phyloP scores from a whole-genome alignment of 2,113 vertebrate genomes.

The Leptosomus discolor region DNA sequence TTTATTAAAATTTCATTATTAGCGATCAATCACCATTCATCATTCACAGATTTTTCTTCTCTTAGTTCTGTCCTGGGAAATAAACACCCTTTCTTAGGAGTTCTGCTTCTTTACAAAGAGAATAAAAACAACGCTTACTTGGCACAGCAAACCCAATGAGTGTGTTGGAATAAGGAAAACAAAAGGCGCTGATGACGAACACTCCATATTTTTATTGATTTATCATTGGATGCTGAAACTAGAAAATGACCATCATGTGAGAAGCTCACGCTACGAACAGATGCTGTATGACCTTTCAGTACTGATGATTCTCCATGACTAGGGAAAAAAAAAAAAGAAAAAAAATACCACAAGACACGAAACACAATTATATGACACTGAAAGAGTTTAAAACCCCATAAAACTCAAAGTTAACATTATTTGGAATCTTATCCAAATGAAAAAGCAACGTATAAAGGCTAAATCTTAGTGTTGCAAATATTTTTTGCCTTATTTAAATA shows the following conservation, averaged over 20 bases:
- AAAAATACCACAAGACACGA: background rate
- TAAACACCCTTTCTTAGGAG: background rate
- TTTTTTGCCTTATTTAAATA: background rate
- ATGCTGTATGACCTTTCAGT: conserved; percentile 87
- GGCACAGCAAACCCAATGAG: conserved; percentile 90
- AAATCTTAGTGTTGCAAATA: background rate
- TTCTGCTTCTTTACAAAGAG: background rate
- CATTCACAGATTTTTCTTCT: background rate
- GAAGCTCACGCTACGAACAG: conserved; percentile 87
- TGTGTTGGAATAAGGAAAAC: conserved; percentile 88
- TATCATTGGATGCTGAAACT: conserved; percentile 92
- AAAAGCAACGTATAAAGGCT: background rate
- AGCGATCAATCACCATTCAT: background rate
- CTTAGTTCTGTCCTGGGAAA: background rate
- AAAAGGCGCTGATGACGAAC: conserved; percentile 80
- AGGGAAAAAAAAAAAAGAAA: background rate
- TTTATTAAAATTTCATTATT: background rate
- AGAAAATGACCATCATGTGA: conserved; percentile 82
- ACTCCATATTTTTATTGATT: conserved; percentile 91
- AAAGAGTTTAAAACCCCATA: background rate
- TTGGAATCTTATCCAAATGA: background rate
- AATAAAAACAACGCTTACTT: conserved; percentile 74
- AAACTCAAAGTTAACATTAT: background rate
- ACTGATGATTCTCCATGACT: conserved; percentile 87
- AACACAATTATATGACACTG: background rate